Evolutionary conservation across 2,888 invertebrate genomes (phyloP).

Genomic region (Drosophila tanythrix): DNA sequence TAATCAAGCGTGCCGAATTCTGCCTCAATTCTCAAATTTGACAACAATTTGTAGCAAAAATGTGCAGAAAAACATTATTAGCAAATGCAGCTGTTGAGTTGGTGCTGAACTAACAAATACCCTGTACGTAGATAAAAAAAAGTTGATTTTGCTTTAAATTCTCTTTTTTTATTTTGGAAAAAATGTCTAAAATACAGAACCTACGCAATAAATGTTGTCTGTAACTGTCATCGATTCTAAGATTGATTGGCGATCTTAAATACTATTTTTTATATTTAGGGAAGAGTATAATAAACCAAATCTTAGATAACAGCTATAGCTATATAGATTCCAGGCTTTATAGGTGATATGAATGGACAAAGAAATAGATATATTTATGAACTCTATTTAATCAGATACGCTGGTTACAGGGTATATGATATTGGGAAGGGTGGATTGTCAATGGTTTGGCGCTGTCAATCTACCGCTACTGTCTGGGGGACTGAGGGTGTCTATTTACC

Average conservation of each 20-base stretch:
- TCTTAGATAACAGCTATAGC: accelerated
- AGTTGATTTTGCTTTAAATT: not conserved
- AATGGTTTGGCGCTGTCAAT: slow-evolving; percentile 66
- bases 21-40: slow-evolving; percentile 69
- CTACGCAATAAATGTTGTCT: not conserved
- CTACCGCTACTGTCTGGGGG: slow-evolving; percentile 12
- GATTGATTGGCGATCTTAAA: not conserved
- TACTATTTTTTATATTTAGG: not conserved
- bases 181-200: not conserved
- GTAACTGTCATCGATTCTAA: not conserved
- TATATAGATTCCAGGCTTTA: not conserved
- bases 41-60: slow-evolving; percentile 74
- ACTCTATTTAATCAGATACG: not conserved
- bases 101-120: not conserved
- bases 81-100: not conserved
- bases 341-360: not conserved
- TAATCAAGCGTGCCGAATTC: slow-evolving; percentile 72
- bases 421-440: slow-evolving; percentile 18
- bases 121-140: not conserved
- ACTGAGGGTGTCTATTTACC: not conserved
- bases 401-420: slow-evolving; percentile 4
- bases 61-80: slow-evolving; percentile 34
- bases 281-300: not conserved
- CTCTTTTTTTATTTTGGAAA: too few relatives aligned
- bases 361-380: not conserved